A percentile compares a stretch with the other conserved stretches of the same genome.
Evolutionary conservation across 1,140 invertebrate species (phyloP).

Genomic region (Aphelenchoides avenae): DNA sequence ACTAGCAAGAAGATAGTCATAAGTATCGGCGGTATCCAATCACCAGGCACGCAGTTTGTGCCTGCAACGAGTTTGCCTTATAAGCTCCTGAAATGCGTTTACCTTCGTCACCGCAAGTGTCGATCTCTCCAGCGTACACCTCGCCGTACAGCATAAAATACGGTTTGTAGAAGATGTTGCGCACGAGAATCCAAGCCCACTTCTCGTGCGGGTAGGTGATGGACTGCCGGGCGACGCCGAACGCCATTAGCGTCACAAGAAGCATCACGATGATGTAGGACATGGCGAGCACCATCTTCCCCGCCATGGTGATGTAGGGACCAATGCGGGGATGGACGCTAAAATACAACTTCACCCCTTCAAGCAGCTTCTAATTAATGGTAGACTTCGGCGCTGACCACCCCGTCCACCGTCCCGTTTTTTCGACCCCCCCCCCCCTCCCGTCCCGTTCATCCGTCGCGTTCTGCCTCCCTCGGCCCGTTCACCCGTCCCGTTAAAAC

Average conservation of each 20-base stretch:
- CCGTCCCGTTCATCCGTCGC: no score
- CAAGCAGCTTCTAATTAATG: constrained; percentile 80
- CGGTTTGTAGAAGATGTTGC: constrained; percentile 88
- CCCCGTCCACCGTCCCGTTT: no score
- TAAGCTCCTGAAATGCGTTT: constrained; percentile 75
- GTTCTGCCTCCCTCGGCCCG: no score
- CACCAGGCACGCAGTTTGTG: constrained; percentile 74
- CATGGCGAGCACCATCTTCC: constrained; percentile 76
- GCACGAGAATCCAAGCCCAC: constrained; percentile 74
- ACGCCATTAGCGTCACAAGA: constrained; percentile 87
- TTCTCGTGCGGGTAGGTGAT: constrained; percentile 83
- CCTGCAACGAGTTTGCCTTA: constrained; percentile 65
- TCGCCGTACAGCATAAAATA: constrained; percentile 98
- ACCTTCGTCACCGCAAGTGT: constrained; percentile 64
- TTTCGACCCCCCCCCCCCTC: no score
- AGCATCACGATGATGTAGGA: constrained; percentile 87
- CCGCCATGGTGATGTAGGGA: constrained; percentile 94
- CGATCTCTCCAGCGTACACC: constrained; percentile 74
- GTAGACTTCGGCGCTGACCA: no score
- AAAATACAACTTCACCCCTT: no score
- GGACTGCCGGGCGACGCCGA: constrained; percentile 87
- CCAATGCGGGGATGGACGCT: constrained; percentile 64
- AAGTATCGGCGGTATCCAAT: constrained; percentile 86
- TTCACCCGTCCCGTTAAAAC: no score
- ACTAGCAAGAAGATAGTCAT: constrained; percentile 93